phyloP scores from a whole-genome alignment of 2,888 invertebrate species.

The Ophioninae sp. region DNA sequence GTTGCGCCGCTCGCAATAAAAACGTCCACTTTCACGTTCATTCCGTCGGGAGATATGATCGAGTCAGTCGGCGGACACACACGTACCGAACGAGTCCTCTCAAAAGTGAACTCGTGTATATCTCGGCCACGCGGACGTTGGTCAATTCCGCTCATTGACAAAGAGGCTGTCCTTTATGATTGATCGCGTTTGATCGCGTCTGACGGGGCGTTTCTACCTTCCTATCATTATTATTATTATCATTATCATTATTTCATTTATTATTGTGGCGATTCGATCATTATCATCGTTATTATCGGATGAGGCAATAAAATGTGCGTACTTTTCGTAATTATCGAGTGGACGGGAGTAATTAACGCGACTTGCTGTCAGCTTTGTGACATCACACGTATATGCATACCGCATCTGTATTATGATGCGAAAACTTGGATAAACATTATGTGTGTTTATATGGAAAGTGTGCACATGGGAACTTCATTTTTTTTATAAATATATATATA shows the following conservation, averaged over 20 bases:
- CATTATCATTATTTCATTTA: slow-evolving; percentile 26
- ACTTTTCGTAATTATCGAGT: slow-evolving; percentile 63
- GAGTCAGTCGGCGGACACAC: slow-evolving; percentile 38
- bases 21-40: slow-evolving; percentile 56
- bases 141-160: slow-evolving; percentile 37
- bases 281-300: not conserved
- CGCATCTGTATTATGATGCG: not conserved
- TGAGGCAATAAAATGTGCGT: slow-evolving; percentile 33
- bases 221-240: slow-evolving; percentile 40
- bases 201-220: slow-evolving; percentile 31
- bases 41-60: slow-evolving; percentile 66
- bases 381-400: slow-evolving; percentile 31
- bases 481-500: not conserved
- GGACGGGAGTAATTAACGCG: slow-evolving; percentile 70
- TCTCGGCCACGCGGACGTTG: slow-evolving; percentile 8
- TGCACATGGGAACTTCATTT: not conserved
- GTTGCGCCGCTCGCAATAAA: slow-evolving; percentile 34
- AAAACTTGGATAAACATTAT: slow-evolving; percentile 10
- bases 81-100: slow-evolving; percentile 50
- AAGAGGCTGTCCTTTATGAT: slow-evolving; percentile 53
- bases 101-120: slow-evolving; percentile 69
- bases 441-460: not conserved
- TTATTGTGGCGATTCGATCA: slow-evolving; percentile 26
- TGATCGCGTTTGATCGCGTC: slow-evolving; percentile 43
- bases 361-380: slow-evolving; percentile 65